These are phyloP conservation scores for Anarsia innoxiella DNA, from an alignment of 2,888 invertebrate genomes.

Conservation along the genomic window DNA sequence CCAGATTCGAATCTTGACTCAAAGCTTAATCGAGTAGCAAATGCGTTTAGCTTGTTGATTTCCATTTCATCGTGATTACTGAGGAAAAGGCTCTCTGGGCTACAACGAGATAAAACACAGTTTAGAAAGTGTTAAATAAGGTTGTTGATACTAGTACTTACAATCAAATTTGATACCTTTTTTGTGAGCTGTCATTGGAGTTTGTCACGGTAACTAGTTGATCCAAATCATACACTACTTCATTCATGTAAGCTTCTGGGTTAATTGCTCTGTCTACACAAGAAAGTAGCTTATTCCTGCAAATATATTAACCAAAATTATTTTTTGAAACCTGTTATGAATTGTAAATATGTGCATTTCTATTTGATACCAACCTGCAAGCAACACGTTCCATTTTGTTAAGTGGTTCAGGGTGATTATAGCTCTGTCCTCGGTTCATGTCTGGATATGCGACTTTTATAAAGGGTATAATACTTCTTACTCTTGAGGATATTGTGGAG, in stretches of 20 bases:
- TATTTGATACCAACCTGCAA: no score
- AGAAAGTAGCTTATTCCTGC: slow-evolving; percentile 75
- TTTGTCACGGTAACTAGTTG: slow-evolving; percentile 39
- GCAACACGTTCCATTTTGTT: slow-evolving; percentile 68
- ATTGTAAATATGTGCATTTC: no score
- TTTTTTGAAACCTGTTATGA: neutral
- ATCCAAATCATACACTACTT: slow-evolving; percentile 83
- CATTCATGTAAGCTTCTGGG: slow-evolving; percentile 74
- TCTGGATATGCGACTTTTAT: slow-evolving; percentile 86
- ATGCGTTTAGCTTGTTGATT: slow-evolving; percentile 51
- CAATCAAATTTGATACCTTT: slow-evolving; percentile 38
- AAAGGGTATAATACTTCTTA: slow-evolving; percentile 79
- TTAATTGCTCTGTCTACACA: slow-evolving; percentile 81
- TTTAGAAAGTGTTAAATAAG: no score
- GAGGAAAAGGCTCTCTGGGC: slow-evolving; percentile 44
- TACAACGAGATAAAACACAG: no score
- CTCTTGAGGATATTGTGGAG: slow-evolving; percentile 71
- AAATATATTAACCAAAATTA: slow-evolving; percentile 18
- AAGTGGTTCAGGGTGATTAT: slow-evolving; percentile 75
- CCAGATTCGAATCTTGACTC: slow-evolving; percentile 92
- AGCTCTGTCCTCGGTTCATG: slow-evolving; percentile 75
- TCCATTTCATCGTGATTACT: slow-evolving; percentile 70
- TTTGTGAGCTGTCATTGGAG: slow-evolving; percentile 27
- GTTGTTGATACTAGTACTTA: no score
- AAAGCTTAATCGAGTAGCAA: slow-evolving; percentile 76